Conservation (phyloP, 2,113 vertebrate genomes). For the Psophia crepitans region DNA sequence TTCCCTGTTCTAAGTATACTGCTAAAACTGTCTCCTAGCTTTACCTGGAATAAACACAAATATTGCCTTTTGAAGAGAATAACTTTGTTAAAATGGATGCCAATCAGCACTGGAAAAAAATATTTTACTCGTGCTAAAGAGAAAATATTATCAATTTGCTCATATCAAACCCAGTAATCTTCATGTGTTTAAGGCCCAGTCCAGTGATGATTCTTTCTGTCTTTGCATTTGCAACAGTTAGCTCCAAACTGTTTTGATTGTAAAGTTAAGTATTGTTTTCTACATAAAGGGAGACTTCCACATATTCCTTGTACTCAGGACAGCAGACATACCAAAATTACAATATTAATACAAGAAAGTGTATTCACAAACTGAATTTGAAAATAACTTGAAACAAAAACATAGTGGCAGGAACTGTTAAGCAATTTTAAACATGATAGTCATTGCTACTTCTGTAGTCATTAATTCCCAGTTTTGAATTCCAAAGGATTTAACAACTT, state of each 20-base stretch:
- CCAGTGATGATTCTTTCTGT: background rate
- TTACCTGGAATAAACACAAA: background rate
- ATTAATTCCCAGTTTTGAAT: background rate
- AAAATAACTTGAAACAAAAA: background rate
- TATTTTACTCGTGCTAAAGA: background rate
- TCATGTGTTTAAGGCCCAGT: background rate
- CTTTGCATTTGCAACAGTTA: background rate
- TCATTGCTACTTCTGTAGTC: background rate
- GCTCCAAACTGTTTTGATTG: background rate
- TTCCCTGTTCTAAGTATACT: background rate
- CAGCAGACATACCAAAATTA: background rate
- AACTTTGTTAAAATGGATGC: background rate
- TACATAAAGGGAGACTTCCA: background rate
- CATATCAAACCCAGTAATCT: background rate
- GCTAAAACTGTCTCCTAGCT: background rate
- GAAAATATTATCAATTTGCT: background rate
- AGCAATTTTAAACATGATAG: background rate
- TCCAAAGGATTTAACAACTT: background rate
- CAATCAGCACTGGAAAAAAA: background rate
- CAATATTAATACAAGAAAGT: background rate
- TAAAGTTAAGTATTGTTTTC: background rate
- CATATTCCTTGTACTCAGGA: background rate
- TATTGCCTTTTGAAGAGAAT: background rate
- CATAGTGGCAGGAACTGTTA: accelerated
- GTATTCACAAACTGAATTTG: background rate